Evolutionary conservation across 2,113 vertebrate species (phyloP).

Genomic region (human (Homo sapiens)): DNA sequence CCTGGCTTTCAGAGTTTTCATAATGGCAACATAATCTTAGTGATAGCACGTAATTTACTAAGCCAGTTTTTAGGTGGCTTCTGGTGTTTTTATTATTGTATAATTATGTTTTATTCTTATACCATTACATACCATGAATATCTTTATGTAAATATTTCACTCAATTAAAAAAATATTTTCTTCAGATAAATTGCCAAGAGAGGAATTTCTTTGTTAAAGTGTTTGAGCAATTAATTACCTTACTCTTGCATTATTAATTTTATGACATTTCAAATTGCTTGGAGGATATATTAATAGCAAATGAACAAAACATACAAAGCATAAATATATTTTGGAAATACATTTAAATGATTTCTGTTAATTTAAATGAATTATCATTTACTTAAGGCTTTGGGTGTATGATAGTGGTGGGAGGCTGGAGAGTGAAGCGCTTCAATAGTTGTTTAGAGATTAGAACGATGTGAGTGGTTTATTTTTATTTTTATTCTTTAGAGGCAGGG

Average conservation of each 20-base stretch:
- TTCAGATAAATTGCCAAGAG: neutral
- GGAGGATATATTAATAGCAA: neutral
- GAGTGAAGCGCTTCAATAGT: neutral
- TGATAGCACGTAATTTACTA: neutral
- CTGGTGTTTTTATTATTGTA: neutral
- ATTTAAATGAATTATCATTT: neutral
- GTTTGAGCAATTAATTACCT: neutral
- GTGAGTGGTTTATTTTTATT: neutral
- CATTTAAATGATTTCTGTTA: neutral
- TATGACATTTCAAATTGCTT: neutral
- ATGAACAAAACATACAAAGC: neutral
- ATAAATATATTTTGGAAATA: neutral
- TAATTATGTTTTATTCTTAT: neutral
- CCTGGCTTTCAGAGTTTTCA: neutral
- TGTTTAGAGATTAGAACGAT: neutral
- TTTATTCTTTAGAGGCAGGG: too few species aligned
- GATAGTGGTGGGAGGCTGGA: neutral
- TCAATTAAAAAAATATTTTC: conserved; percentile 9
- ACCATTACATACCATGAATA: neutral
- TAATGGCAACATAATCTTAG: neutral
- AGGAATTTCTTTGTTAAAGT: neutral
- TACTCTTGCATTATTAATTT: neutral
- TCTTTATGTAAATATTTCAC: neutral
- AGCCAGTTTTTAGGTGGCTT: neutral
- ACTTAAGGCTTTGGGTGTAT: neutral